Conservation (phyloP, 37 sponge, comb jelly and placozoan species). For the Beroe forskalii region DNA sequence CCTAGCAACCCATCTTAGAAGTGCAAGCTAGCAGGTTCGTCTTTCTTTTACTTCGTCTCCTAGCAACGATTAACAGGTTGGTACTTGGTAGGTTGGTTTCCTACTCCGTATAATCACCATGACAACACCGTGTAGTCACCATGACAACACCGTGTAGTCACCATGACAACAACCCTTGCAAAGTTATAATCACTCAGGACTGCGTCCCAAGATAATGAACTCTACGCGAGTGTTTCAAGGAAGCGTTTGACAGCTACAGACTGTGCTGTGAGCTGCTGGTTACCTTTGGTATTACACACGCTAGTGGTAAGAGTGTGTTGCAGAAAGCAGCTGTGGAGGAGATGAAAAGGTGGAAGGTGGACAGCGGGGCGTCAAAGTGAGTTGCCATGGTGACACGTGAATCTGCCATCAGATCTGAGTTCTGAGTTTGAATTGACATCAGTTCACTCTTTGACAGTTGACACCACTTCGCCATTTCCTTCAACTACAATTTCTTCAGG, state of each 20-base stretch:
- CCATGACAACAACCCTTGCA: no score
- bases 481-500: not conserved
- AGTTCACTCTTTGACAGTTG: not conserved
- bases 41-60: no score
- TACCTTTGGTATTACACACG: conserved; percentile 31
- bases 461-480: not conserved
- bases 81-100: no score
- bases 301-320: not conserved
- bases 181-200: conserved; percentile 3
- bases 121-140: no score
- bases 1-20: no score
- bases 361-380: not conserved
- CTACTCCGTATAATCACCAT: no score
- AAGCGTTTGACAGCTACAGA: conserved; percentile 26
- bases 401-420: no score
- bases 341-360: not conserved
- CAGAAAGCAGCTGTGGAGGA: conserved; percentile 27
- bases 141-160: no score
- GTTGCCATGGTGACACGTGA: no score
- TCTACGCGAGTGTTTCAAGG: conserved; percentile 12
- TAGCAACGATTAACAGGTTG: no score
- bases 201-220: not conserved
- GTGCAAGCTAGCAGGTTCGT: conserved; percentile 20
- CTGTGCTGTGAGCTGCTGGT: conserved; percentile 28
- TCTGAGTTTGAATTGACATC: no score